phyloP scores from a whole-genome alignment of 2,113 vertebrate species.

The Zosterops pallidus region DNA sequence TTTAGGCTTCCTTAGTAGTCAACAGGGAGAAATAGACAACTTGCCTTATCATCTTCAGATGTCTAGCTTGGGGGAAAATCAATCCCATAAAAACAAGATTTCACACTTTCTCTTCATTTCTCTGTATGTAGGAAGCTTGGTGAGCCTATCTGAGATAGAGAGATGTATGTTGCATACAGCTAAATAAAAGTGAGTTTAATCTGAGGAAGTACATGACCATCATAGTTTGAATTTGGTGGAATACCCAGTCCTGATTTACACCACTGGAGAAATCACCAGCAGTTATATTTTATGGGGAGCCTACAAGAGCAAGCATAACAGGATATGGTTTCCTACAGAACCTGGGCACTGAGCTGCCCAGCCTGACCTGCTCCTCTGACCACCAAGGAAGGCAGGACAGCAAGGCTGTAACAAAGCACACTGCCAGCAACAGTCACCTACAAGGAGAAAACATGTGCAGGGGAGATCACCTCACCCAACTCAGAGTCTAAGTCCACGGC shows the following conservation, averaged over 20 bases:
- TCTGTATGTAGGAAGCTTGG: fast-evolving
- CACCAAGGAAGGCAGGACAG: not conserved
- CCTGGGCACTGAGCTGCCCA: not conserved
- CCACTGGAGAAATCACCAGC: not conserved
- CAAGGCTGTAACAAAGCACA: fast-evolving
- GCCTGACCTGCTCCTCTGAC: not conserved
- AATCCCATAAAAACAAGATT: not conserved
- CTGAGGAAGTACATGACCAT: not conserved
- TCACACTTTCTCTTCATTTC: not conserved
- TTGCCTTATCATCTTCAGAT: not conserved
- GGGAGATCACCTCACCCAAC: not conserved
- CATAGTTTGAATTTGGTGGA: not conserved
- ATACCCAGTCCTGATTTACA: not conserved
- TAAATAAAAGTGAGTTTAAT: not conserved
- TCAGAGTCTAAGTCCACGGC: not conserved
- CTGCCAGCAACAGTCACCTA: not conserved
- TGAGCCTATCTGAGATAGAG: not conserved
- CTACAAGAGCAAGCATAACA: fast-evolving
- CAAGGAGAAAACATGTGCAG: not conserved
- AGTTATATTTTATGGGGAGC: not conserved
- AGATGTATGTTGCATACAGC: not conserved
- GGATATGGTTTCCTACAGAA: not conserved
- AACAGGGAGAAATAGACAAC: not conserved
- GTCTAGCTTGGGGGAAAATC: not conserved
- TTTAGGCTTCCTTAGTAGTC: not conserved